A percentile compares a stretch with the other conserved stretches of the same genome.
phyloP scores from a whole-genome alignment of 2,113 vertebrate genomes.

The Phalacrocorax brasilianus region DNA sequence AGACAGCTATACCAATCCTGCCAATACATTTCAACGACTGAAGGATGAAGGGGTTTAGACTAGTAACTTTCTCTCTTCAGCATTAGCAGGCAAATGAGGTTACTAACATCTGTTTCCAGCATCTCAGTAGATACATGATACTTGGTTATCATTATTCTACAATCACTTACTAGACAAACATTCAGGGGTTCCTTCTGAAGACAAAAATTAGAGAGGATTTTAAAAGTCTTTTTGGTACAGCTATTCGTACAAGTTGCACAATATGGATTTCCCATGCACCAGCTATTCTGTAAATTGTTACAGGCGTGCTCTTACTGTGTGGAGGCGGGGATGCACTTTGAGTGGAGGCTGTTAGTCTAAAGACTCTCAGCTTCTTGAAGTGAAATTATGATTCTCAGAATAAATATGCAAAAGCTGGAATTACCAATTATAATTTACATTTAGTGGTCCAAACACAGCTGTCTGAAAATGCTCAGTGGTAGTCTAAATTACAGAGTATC shows the following conservation, averaged over 20 bases:
- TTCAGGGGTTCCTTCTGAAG: neutral
- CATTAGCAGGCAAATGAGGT: neutral
- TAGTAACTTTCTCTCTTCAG: neutral
- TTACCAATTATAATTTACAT: neutral
- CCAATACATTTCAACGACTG: neutral
- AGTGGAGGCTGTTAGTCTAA: neutral
- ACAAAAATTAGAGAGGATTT: neutral
- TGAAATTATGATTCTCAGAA: neutral
- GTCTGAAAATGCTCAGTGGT: neutral
- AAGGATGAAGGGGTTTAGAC: neutral
- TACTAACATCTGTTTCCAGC: neutral
- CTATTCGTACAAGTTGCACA: neutral
- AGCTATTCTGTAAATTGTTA: neutral
- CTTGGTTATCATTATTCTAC: neutral
- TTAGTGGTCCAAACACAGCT: neutral
- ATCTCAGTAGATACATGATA: accelerated
- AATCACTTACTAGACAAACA: neutral
- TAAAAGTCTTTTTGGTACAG: neutral
- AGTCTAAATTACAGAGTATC: neutral
- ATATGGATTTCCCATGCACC: neutral
- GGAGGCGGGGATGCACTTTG: neutral
- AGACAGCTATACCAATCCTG: neutral
- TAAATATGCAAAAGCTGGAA: neutral
- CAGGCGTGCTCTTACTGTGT: neutral
- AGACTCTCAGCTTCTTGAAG: neutral